Evolutionary conservation across 2,797 vertebrate genomes (phyloP), one percentile per base, ranked within the genome.

Genomic region (Poecilia picta): DNA sequence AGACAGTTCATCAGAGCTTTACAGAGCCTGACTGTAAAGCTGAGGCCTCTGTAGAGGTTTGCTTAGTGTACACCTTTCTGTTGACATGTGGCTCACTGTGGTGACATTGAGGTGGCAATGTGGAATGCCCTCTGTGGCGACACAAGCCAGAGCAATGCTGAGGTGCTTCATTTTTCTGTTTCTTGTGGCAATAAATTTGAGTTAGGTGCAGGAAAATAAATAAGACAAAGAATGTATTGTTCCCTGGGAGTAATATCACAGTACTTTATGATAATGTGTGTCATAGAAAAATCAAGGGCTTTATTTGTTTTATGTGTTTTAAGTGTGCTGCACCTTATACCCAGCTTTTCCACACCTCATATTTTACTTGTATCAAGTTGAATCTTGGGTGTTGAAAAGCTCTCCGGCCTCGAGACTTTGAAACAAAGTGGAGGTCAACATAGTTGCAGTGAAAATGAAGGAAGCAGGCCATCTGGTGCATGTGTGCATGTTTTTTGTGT

Each of bases 371-470:
- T 45, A 73, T 74, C 49, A 43, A 49, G 80, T 75, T 45, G 25
- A 43, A 45, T 7, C 39, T 45, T 45, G 25, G 78, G 81, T 84
- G 88, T 59, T 88, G 83, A 85, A 80, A 81, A 81, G 64, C 81
- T 83, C 78, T 85, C 78, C 81, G 85, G 79, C 85, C 78, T 88
- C 68, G 43, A 89, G 84, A 88, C 86, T 89, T 82, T 81, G 71
- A 88, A 91, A 74, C 72, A 83, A 84, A 87, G 85, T 47, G 76
- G 79, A 70, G 88, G 81, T 87, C 82, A 87, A 86, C 23, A 1
- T 25, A 83, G 78, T 87, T 80, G 83, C 85, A 77, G 81, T 84
- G 82, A 81, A 90, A 89, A 90, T 88, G 87, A 87, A 89, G 74
- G 81, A 90, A 91, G 83, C 86, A 89, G 88, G 75, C 89, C 82